Conservation (phyloP, 2,797 vertebrate genomes). For the Alosa sapidissima region DNA sequence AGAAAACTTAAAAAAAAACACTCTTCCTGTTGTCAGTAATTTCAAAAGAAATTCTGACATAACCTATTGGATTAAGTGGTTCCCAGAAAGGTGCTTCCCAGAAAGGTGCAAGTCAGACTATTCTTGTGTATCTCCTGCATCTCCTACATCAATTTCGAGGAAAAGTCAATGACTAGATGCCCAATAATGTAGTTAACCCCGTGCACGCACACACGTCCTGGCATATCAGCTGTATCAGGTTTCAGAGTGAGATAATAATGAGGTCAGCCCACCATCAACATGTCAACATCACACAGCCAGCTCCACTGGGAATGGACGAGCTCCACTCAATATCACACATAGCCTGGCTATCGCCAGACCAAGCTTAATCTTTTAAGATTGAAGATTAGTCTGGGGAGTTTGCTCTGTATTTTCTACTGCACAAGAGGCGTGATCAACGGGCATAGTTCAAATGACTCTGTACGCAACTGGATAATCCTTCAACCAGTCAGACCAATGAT, state of each 20-base stretch:
- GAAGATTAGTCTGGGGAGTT: too few relatives aligned
- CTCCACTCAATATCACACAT: too few relatives aligned
- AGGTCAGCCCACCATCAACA: too few relatives aligned
- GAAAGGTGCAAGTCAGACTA: not conserved
- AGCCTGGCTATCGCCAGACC: too few relatives aligned
- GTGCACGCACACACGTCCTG: not conserved
- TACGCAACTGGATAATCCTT: too few relatives aligned
- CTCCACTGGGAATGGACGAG: not conserved
- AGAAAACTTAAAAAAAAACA: not conserved
- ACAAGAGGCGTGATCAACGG: too few relatives aligned
- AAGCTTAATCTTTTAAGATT: too few relatives aligned
- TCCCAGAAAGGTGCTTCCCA: not conserved
- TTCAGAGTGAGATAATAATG: not conserved
- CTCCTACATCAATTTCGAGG: not conserved
- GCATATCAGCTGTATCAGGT: not conserved
- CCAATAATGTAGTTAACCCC: not conserved
- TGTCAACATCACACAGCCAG: not conserved
- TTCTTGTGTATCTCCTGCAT: not conserved
- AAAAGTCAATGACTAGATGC: not conserved
- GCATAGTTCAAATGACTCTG: too few relatives aligned
- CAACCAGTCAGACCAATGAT: too few relatives aligned
- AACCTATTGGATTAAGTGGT: not conserved
- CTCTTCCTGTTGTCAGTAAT: not conserved
- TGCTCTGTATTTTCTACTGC: too few relatives aligned
- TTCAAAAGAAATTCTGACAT: not conserved